A percentile compares a stretch with the other conserved stretches of the same genome.
These are phyloP conservation scores for Cladorhizidae sp. DNA, from an alignment of 37 sponge, comb jelly and placozoan species.

Conservation along the genomic window DNA sequence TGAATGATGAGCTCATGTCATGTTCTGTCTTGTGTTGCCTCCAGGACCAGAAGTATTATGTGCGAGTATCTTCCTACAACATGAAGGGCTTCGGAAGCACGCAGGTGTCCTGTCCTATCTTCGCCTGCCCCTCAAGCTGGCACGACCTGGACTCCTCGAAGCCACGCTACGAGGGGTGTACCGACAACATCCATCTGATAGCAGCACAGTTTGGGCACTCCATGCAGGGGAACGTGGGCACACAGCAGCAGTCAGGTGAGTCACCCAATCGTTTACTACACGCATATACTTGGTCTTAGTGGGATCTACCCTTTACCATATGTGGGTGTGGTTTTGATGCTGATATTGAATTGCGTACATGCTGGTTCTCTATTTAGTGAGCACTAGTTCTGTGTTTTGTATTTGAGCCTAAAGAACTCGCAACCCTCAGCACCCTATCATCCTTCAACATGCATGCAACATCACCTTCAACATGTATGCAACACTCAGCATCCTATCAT, in stretches of 20 bases:
- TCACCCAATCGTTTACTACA: neutral
- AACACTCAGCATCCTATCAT: too few species aligned
- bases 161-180: slow-evolving; percentile 73
- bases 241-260: neutral
- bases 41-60: slow-evolving; percentile 76
- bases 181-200: slow-evolving; percentile 48
- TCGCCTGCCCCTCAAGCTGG: slow-evolving; percentile 83
- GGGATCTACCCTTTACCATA: too few species aligned
- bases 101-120: slow-evolving; percentile 42
- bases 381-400: neutral
- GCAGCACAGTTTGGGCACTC: slow-evolving; percentile 41
- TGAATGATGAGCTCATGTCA: too few species aligned
- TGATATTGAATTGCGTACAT: neutral
- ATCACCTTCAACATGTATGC: too few species aligned
- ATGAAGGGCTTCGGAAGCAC: slow-evolving; percentile 86
- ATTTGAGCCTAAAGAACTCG: neutral
- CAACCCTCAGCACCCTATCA: too few species aligned
- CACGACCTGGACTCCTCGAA: slow-evolving; percentile 44
- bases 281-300: neutral
- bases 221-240: neutral
- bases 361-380: too few species aligned
- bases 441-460: too few species aligned
- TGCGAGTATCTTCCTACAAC: slow-evolving; percentile 89
- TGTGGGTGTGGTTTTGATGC: neutral
- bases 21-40: neutral